phyloP scores from a whole-genome alignment of 2,888 invertebrate genomes.

The Cloeon dipterum region DNA sequence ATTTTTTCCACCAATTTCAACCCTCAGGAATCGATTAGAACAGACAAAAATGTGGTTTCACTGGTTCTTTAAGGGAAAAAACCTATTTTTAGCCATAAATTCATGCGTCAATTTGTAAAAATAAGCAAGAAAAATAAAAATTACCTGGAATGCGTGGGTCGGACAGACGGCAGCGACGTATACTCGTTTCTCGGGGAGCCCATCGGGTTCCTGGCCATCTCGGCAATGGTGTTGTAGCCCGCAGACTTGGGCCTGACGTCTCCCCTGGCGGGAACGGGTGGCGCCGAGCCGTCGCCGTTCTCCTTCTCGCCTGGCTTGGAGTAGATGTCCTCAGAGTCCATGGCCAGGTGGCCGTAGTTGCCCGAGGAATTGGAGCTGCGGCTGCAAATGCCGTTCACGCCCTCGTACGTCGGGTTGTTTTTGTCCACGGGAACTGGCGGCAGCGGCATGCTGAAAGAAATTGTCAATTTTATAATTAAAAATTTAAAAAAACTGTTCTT shows the following conservation, averaged over 20 bases:
- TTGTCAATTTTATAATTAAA: conserved; percentile 1
- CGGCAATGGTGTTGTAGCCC: neutral
- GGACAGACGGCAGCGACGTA: neutral
- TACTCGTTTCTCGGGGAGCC: too few species aligned
- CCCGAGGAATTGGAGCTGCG: conserved; percentile 18
- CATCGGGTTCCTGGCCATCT: neutral
- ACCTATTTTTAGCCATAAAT: too few species aligned
- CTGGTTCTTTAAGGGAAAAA: too few species aligned
- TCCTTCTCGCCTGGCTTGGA: conserved; percentile 40
- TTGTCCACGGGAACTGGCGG: conserved; percentile 57
- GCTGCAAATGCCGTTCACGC: conserved; percentile 12
- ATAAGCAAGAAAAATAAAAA: too few species aligned
- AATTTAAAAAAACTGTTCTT: conserved; percentile 13
- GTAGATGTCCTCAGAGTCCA: conserved; percentile 34
- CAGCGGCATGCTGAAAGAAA: conserved; percentile 46
- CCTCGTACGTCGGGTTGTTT: conserved; percentile 14
- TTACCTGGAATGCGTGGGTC: neutral
- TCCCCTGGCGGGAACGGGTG: neutral
- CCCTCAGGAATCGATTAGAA: too few species aligned
- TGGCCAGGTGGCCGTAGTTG: conserved; percentile 24
- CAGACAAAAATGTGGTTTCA: too few species aligned
- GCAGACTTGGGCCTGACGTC: neutral
- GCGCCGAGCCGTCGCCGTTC: neutral
- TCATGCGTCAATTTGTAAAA: too few species aligned
- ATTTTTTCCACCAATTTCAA: too few species aligned